Percentiles rank a stretch among this genome's conserved stretches.
Evolutionary conservation across 2,888 invertebrate species (phyloP).

Genomic region (Chymomyza amoena): DNA sequence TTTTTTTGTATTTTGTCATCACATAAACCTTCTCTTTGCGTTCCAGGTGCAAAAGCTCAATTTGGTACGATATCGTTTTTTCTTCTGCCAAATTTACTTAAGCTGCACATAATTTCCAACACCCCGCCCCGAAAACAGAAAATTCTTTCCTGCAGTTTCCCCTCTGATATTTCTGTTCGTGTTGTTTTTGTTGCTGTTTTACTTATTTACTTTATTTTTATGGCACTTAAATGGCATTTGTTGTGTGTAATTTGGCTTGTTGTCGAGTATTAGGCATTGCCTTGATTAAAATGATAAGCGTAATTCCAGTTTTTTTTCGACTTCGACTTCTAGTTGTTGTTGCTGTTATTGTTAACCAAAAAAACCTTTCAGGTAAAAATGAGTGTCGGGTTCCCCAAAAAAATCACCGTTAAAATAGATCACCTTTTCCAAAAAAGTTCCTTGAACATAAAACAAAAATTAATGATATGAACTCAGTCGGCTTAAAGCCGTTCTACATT

Average conservation of each 20-base stretch:
- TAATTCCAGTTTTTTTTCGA: conserved; percentile 29
- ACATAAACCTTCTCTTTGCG: conserved; percentile 17
- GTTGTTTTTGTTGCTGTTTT: conserved; percentile 31
- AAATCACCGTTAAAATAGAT: too few relatives aligned
- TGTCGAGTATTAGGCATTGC: conserved; percentile 23
- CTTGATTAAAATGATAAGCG: conserved; percentile 59
- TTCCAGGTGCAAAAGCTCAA: not conserved
- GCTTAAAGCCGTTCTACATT: too few relatives aligned
- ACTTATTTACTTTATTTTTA: conserved; percentile 68
- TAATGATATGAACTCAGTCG: too few relatives aligned
- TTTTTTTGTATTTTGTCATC: conserved; percentile 7
- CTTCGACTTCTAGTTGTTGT: conserved; percentile 26
- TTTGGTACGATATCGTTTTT: conserved; percentile 6
- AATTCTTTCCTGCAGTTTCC: too few relatives aligned
- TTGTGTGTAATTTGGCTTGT: conserved; percentile 9
- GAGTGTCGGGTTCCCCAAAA: too few relatives aligned
- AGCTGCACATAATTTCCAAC: conserved; percentile 57
- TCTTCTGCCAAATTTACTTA: conserved; percentile 48
- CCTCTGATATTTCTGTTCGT: not conserved
- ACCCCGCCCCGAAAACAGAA: not conserved
- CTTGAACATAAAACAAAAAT: too few relatives aligned
- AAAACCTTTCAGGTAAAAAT: too few relatives aligned
- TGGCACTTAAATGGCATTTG: conserved; percentile 61
- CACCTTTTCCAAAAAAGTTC: too few relatives aligned
- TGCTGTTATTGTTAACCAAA: not conserved